These are phyloP conservation scores for Mactromeris polynyma DNA, from an alignment of 2,888 invertebrate genomes.

Conservation along the genomic window DNA sequence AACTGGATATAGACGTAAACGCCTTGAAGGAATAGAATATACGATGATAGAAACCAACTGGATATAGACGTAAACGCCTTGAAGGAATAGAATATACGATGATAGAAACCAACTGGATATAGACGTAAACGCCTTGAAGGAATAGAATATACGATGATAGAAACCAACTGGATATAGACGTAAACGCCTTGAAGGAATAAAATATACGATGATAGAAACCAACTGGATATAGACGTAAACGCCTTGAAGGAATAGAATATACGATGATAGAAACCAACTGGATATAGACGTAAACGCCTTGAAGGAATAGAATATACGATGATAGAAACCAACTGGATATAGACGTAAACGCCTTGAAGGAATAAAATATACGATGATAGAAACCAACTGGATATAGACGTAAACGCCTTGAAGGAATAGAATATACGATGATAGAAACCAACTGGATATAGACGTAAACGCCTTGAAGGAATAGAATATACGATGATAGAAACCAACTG, in stretches of 20 bases:
- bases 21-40: not conserved
- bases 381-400: not conserved
- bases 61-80: not conserved
- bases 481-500: not conserved
- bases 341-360: not conserved
- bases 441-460: not conserved
- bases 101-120: not conserved
- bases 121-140: not conserved
- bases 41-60: not conserved
- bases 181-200: not conserved
- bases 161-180: not conserved
- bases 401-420: not conserved
- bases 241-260: not conserved
- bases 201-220: not conserved
- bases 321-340: not conserved
- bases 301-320: not conserved
- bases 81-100: not conserved
- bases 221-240: not conserved
- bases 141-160: not conserved
- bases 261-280: not conserved
- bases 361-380: not conserved
- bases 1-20: not conserved
- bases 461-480: not conserved
- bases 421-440: not conserved
- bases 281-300: not conserved